phyloP scores from a whole-genome alignment of 2,797 vertebrate species.

The Sphaeramia orbicularis region DNA sequence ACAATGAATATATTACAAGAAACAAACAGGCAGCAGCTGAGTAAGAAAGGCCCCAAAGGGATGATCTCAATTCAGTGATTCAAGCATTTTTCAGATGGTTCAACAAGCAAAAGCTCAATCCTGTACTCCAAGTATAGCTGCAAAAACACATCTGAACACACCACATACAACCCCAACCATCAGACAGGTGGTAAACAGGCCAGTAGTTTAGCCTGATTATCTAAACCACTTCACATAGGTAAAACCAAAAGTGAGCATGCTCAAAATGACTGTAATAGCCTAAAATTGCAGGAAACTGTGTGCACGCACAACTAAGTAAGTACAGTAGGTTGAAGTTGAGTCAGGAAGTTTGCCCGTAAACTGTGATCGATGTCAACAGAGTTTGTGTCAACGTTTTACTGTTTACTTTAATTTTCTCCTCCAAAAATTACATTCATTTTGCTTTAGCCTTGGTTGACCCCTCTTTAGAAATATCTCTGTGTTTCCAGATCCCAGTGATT shows the following conservation, averaged over 20 bases:
- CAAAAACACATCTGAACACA: neutral
- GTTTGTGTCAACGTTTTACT: neutral
- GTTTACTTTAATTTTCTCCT: neutral
- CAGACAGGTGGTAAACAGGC: conserved; percentile 4
- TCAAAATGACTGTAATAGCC: conserved; percentile 21
- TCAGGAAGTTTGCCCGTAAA: conserved; percentile 7
- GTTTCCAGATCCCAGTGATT: neutral
- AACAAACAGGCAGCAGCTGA: too few relatives aligned
- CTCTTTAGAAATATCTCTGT: neutral
- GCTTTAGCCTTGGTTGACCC: neutral
- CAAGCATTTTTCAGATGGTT: too few relatives aligned
- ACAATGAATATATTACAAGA: too few relatives aligned
- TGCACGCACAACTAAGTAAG: conserved; percentile 4
- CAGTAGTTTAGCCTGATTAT: neutral
- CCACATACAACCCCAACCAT: neutral
- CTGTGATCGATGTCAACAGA: neutral
- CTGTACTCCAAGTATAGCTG: neutral
- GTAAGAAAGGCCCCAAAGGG: too few relatives aligned
- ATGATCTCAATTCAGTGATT: too few relatives aligned
- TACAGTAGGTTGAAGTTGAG: conserved; percentile 12
- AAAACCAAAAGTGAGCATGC: neutral
- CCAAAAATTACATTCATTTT: neutral
- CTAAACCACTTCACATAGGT: neutral
- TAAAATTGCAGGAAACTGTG: conserved; percentile 36
- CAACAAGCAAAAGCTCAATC: too few relatives aligned